These are phyloP conservation scores for Stictonetta naevosa DNA, from an alignment of 2,113 vertebrate species.

Conservation along the genomic window DNA sequence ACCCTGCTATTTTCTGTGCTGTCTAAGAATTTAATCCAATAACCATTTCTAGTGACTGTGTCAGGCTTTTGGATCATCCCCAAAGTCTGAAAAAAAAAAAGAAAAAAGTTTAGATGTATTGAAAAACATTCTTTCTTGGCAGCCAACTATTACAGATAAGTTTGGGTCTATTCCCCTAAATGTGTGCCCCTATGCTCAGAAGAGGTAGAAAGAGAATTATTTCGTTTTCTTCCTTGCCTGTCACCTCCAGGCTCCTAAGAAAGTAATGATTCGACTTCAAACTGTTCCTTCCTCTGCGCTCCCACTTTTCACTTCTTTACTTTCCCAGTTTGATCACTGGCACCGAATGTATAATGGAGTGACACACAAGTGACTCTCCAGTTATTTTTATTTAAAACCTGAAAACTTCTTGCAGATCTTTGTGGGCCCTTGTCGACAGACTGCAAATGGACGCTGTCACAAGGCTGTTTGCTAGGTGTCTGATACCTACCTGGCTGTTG, in stretches of 20 bases:
- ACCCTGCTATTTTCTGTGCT: slow-evolving; percentile 54
- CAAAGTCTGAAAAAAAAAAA: background rate
- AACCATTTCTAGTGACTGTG: slow-evolving; percentile 46
- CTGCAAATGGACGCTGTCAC: background rate
- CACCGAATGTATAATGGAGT: background rate
- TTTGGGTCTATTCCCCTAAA: background rate
- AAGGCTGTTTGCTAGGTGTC: background rate
- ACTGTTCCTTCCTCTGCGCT: background rate
- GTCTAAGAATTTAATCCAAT: slow-evolving; percentile 67
- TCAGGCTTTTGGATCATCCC: slow-evolving; percentile 41
- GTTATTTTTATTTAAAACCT: background rate
- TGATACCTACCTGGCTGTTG: background rate
- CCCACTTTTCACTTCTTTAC: background rate
- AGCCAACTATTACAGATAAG: background rate
- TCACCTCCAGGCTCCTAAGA: background rate
- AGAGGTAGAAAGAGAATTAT: background rate
- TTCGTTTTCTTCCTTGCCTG: background rate
- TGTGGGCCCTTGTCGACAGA: background rate
- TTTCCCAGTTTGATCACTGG: background rate
- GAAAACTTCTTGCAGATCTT: background rate
- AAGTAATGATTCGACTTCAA: background rate
- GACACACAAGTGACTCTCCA: background rate
- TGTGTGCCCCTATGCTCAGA: background rate
- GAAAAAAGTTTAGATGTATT: background rate
- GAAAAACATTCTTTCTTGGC: background rate